phyloP scores from a whole-genome alignment of 2,888 invertebrate species.

The Lypha dubia region DNA sequence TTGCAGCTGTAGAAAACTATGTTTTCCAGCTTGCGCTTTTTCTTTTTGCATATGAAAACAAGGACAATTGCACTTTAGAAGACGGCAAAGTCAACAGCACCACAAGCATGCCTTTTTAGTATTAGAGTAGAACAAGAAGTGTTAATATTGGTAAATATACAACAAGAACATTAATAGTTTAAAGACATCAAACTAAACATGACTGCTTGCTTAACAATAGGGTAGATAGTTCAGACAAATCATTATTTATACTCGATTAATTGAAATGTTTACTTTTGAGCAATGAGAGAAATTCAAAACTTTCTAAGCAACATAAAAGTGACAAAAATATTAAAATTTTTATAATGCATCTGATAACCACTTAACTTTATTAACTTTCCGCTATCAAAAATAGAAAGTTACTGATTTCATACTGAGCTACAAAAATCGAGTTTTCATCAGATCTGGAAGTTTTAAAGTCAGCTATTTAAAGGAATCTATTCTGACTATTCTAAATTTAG shows the following conservation, averaged over 20 bases:
- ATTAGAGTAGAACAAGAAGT: slow-evolving; percentile 29
- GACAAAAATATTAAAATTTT: too few relatives aligned
- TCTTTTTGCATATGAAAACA: background rate
- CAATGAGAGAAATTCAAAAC: too few relatives aligned
- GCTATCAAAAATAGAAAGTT: too few relatives aligned
- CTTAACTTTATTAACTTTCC: too few relatives aligned
- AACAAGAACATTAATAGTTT: slow-evolving; percentile 39
- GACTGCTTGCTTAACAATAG: background rate
- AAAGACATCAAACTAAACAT: background rate
- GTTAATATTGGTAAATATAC: slow-evolving; percentile 46
- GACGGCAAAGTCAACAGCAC: slow-evolving; percentile 51
- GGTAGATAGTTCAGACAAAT: background rate
- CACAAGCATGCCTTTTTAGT: slow-evolving; percentile 33
- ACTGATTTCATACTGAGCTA: too few relatives aligned
- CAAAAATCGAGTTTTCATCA: too few relatives aligned
- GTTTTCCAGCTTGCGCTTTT: slow-evolving; percentile 16
- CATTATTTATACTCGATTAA: background rate
- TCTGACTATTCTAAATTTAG: too few relatives aligned
- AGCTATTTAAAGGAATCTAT: too few relatives aligned
- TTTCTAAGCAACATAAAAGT: too few relatives aligned
- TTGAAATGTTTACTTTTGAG: background rate
- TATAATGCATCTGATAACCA: too few relatives aligned
- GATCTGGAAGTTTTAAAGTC: too few relatives aligned
- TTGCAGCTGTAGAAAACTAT: slow-evolving; percentile 37
- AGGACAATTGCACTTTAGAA: slow-evolving; percentile 21